Percentiles rank a stretch among this genome's conserved stretches.
Evolutionary conservation across 1,140 invertebrate species (phyloP).

Genomic region (Danaus plexippus): DNA sequence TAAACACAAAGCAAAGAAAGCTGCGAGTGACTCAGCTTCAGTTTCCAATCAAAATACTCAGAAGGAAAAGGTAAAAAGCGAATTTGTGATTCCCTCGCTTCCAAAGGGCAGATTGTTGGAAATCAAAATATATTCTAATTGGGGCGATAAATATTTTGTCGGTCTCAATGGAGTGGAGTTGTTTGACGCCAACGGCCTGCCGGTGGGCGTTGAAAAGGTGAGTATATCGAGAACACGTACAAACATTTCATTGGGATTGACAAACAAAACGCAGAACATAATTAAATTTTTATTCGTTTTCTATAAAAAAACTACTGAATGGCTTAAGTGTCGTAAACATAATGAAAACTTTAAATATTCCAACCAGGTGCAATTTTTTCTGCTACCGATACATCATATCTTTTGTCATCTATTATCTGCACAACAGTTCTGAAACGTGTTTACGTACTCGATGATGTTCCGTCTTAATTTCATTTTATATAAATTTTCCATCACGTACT

Average conservation of each 20-base stretch:
- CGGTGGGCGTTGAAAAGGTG: conserved; percentile 73
- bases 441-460: too few species aligned
- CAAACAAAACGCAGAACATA: too few species aligned
- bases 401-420: too few species aligned
- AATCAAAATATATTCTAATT: conserved; percentile 82
- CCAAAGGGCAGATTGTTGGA: conserved; percentile 78
- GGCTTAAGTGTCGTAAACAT: too few species aligned
- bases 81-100: conserved; percentile 79
- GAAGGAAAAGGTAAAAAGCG: conserved; percentile 38
- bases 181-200: conserved; percentile 77
- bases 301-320: not conserved
- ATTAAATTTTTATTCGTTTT: not conserved
- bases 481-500: too few species aligned
- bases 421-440: too few species aligned
- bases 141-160: conserved; percentile 88
- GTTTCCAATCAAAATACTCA: conserved; percentile 26
- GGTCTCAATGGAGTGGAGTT: conserved; percentile 87
- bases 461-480: too few species aligned
- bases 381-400: too few species aligned
- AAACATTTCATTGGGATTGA: too few species aligned
- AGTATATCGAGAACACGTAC: not conserved
- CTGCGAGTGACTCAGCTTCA: conserved; percentile 23
- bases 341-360: too few species aligned
- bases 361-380: too few species aligned
- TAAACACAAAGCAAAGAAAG: conserved; percentile 32